These are phyloP conservation scores for Sebastes matsubarae DNA, from an alignment of 2,797 vertebrate genomes.

Conservation along the genomic window DNA sequence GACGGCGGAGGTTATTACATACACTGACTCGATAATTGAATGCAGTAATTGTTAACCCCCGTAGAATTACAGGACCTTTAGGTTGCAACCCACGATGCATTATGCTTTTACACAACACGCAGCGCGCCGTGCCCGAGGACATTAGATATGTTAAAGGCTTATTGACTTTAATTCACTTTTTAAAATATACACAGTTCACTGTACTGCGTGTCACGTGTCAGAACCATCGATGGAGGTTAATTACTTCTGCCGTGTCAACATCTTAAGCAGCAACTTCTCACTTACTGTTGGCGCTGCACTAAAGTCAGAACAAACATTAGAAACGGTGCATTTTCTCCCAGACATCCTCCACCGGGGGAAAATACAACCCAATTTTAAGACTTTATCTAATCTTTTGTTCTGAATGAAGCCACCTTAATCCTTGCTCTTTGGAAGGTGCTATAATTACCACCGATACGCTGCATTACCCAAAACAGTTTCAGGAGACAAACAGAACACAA, in stretches of 20 bases:
- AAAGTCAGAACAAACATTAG: conserved; percentile 9
- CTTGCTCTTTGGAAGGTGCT: conserved; percentile 44
- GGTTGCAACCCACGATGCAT: conserved; percentile 22
- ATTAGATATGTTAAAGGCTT: conserved; percentile 17
- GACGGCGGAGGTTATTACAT: conserved; percentile 46
- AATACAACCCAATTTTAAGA: conserved; percentile 30
- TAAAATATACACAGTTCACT: background rate
- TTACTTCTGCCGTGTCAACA: conserved; percentile 20
- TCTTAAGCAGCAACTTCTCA: conserved; percentile 11
- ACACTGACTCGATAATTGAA: conserved; percentile 25
- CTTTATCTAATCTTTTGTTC: conserved; percentile 25
- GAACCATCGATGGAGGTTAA: background rate
- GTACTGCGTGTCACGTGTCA: background rate
- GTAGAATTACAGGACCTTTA: conserved; percentile 38
- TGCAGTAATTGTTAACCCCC: conserved; percentile 51
- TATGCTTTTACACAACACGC: background rate
- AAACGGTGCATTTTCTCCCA: background rate
- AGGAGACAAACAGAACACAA: conserved; percentile 36
- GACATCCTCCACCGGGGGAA: background rate
- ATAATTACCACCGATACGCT: conserved; percentile 48
- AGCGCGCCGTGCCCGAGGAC: background rate
- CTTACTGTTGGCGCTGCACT: background rate
- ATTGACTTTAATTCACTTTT: conserved; percentile 20
- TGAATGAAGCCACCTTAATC: conserved; percentile 48
- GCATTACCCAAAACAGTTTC: conserved; percentile 38